These are phyloP conservation scores for Raillietiella orientalis DNA, from an alignment of 2,888 invertebrate genomes.

Conservation along the genomic window DNA sequence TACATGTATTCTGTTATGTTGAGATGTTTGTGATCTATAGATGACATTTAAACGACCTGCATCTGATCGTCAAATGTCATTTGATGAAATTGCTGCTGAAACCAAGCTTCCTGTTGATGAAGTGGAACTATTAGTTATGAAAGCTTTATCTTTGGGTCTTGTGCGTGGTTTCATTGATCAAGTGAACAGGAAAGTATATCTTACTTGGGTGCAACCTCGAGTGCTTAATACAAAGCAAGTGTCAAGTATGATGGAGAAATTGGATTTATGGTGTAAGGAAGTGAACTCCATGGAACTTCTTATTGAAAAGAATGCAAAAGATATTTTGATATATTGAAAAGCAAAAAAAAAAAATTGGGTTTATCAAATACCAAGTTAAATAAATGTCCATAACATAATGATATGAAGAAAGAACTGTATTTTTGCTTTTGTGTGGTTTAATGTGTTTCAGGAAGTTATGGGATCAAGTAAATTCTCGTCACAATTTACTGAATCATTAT, in stretches of 20 bases:
- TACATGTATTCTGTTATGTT: conserved; percentile 2
- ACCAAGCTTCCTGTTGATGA: conserved; percentile 50
- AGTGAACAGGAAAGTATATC: conserved; percentile 33
- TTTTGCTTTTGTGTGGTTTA: no score
- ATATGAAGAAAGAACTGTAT: no score
- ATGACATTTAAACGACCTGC: conserved; percentile 88
- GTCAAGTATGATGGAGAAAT: conserved; percentile 29
- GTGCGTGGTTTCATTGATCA: conserved; percentile 86
- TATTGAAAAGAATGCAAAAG: conserved; percentile 35
- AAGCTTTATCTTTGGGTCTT: conserved; percentile 71
- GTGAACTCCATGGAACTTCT: conserved; percentile 34
- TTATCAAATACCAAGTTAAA: no score
- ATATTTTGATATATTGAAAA: conserved; percentile 31
- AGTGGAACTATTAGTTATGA: conserved; percentile 89
- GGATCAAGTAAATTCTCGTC: no score
- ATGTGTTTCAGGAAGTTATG: no score
- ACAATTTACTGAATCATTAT: no score
- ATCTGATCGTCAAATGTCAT: conserved; percentile 48
- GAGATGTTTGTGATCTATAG: conserved; percentile 15
- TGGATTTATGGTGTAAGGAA: conserved; percentile 37
- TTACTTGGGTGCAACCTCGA: conserved; percentile 58
- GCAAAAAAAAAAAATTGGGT: no score
- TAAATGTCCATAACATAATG: no score
- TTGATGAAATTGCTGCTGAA: conserved; percentile 58
- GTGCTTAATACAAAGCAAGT: conserved; percentile 35